These are phyloP conservation scores for Jaculus jaculus DNA, from an alignment of 2,113 vertebrate species.

Conservation along the genomic window DNA sequence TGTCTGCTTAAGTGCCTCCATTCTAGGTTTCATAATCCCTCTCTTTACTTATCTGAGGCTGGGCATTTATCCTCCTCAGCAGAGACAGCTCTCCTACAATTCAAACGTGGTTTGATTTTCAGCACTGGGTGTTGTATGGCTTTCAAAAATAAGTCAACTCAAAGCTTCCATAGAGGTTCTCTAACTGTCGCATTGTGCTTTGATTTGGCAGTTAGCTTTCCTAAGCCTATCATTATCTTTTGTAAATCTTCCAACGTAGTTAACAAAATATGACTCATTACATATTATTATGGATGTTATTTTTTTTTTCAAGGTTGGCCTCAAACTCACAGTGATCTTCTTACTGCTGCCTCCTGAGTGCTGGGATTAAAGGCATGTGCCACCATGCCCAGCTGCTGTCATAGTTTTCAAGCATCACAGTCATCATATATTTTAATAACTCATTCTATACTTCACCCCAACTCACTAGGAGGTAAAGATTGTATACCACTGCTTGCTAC, in stretches of 20 bases:
- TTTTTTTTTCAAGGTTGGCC: background rate
- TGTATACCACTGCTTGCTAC: background rate
- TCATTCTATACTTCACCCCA: background rate
- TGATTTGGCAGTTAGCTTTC: background rate
- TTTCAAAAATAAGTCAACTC: background rate
- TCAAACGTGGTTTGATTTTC: background rate
- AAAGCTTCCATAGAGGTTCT: background rate
- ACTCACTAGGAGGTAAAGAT: background rate
- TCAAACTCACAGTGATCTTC: too few relatives aligned
- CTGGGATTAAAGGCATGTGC: too few relatives aligned
- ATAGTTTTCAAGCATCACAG: background rate
- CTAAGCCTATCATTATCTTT: conserved; percentile 11
- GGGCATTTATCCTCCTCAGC: background rate
- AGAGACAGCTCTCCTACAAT: background rate
- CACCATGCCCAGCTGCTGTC: too few relatives aligned
- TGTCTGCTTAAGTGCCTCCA: background rate
- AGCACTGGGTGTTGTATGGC: background rate
- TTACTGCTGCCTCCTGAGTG: too few relatives aligned
- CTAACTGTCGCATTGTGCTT: background rate
- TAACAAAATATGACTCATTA: background rate
- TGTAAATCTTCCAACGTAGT: background rate
- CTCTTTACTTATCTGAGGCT: background rate
- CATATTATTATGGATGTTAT: background rate
- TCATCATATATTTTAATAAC: background rate
- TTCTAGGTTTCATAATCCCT: background rate